A percentile compares a stretch with the other conserved stretches of the same genome.
These are phyloP conservation scores for Anoplophora glabripennis DNA, from an alignment of 1,140 invertebrate species.

Conservation along the genomic window DNA sequence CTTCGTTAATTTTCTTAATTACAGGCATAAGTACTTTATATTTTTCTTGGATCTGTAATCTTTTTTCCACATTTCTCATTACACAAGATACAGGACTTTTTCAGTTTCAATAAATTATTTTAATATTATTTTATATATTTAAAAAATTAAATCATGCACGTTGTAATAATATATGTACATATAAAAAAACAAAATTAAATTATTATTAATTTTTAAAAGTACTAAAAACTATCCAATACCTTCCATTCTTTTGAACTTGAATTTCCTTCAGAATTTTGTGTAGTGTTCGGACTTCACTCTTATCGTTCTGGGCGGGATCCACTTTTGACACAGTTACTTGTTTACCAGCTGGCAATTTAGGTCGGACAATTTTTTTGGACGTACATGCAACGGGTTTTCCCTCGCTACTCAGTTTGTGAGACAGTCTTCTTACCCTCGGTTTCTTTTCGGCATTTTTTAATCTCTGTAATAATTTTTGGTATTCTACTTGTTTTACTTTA, in stretches of 20 bases:
- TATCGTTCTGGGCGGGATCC: constrained; percentile 12
- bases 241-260: constrained; percentile 37
- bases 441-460: constrained; percentile 33
- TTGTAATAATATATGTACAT: neutral
- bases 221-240: constrained; percentile 26
- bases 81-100: neutral
- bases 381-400: neutral
- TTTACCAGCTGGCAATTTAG: neutral
- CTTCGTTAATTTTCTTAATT: constrained; percentile 40
- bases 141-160: constrained; percentile 1
- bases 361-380: neutral
- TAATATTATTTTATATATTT: neutral
- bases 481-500: constrained; percentile 44
- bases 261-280: constrained; percentile 37
- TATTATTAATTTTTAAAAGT: neutral
- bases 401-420: neutral
- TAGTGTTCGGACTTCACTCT: constrained; percentile 19
- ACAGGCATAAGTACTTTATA: constrained; percentile 45
- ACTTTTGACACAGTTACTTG: neutral
- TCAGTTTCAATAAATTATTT: neutral
- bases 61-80: constrained; percentile 26
- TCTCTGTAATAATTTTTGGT: constrained; percentile 38
- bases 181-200: neutral
- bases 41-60: constrained; percentile 47
- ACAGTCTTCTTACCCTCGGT: constrained; percentile 17